These are phyloP conservation scores for Potamilus streckersoni DNA, from an alignment of 1,140 invertebrate species.

Conservation along the genomic window DNA sequence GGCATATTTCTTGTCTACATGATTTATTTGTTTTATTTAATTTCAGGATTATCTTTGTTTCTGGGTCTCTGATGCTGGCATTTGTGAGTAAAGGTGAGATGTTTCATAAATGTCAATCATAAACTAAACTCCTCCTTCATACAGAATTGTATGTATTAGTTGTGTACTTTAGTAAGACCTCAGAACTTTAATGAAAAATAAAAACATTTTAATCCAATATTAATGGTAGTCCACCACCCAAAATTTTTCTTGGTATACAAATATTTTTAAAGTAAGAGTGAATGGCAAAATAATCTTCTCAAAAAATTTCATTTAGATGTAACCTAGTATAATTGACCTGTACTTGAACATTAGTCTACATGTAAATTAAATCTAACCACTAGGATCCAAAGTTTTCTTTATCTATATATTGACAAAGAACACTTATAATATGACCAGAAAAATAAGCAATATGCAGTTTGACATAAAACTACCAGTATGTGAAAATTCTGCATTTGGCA, in stretches of 20 bases:
- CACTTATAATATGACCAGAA: too few relatives aligned
- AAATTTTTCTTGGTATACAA: neutral
- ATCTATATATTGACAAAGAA: too few relatives aligned
- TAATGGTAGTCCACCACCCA: neutral
- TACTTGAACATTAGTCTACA: too few relatives aligned
- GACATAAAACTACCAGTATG: too few relatives aligned
- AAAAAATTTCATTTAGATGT: too few relatives aligned
- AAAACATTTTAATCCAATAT: neutral
- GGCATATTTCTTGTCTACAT: too few relatives aligned
- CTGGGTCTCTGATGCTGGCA: conserved; percentile 27
- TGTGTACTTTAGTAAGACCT: neutral
- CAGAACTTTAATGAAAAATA: neutral
- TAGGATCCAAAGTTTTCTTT: too few relatives aligned
- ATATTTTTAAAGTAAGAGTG: neutral
- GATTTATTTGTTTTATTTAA: neutral
- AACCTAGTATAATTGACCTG: too few relatives aligned
- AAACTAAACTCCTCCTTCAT: neutral
- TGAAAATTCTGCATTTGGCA: too few relatives aligned
- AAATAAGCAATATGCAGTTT: too few relatives aligned
- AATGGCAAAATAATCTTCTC: too few relatives aligned
- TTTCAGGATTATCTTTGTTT: conserved; percentile 29
- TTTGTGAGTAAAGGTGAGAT: conserved; percentile 25
- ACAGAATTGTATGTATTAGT: neutral
- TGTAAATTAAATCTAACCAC: too few relatives aligned
- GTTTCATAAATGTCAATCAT: neutral